Evolutionary conservation across 2,797 vertebrate genomes (phyloP).

Genomic region (Cryptoblepharus egeriae): DNA sequence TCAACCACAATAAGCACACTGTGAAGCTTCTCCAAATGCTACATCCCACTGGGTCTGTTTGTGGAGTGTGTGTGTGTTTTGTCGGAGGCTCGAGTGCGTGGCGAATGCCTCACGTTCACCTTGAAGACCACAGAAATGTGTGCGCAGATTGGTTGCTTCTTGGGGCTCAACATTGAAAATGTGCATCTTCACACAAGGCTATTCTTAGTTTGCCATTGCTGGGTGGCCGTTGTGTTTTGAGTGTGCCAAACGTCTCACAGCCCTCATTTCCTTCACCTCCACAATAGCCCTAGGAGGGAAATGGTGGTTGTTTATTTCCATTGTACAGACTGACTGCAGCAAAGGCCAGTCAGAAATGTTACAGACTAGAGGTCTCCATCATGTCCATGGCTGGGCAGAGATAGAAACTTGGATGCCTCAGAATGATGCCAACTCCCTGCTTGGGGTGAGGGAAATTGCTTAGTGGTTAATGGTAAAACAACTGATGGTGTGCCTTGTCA

Average conservation of each 20-base stretch:
- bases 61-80: accelerated
- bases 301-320: neutral
- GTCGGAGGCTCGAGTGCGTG: neutral
- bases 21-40: neutral
- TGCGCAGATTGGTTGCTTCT: slow-evolving; percentile 14
- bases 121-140: neutral
- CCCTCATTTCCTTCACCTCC: neutral
- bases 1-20: slow-evolving; percentile 12
- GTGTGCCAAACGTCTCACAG: neutral
- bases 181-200: neutral
- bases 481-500: too few species aligned
- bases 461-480: too few species aligned
- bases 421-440: neutral
- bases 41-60: neutral
- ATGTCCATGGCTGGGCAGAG: neutral
- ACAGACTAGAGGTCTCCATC: neutral
- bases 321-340: neutral
- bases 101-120: neutral
- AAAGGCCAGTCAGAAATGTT: neutral
- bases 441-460: neutral
- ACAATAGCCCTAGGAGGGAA: neutral
- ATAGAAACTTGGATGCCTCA: neutral
- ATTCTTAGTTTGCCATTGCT: neutral
- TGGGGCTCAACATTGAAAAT: accelerated
- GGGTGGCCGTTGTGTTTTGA: neutral